These are phyloP conservation scores for Karalla daura DNA, from an alignment of 2,797 vertebrate genomes.

Conservation along the genomic window DNA sequence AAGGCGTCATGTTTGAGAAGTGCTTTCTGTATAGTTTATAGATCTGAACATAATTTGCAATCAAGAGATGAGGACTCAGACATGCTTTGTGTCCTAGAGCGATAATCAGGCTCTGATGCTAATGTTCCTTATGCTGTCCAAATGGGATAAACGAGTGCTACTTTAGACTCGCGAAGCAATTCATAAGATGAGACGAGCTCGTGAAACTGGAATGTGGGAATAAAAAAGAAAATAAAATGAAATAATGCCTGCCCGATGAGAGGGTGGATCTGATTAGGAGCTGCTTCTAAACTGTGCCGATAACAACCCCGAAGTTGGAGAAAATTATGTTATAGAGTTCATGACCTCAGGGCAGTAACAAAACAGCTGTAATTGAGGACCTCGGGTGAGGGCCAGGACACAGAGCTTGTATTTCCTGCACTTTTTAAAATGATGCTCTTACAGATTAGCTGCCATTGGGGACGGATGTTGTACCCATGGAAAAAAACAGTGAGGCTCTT, in stretches of 20 bases:
- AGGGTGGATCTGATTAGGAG: neutral
- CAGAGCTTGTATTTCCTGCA: neutral
- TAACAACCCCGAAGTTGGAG: neutral
- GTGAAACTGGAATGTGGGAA: neutral
- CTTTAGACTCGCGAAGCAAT: neutral
- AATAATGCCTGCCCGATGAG: neutral
- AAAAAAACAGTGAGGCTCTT: neutral
- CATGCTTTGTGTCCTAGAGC: neutral
- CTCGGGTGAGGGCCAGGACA: neutral
- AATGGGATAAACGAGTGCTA: neutral
- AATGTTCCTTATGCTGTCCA: neutral
- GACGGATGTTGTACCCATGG: neutral
- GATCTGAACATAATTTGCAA: neutral
- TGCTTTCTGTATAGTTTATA: neutral
- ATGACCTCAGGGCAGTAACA: neutral
- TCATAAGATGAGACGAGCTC: neutral
- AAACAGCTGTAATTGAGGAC: neutral
- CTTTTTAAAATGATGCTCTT: neutral
- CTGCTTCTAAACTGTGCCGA: neutral
- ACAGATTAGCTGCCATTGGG: no score
- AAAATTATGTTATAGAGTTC: neutral
- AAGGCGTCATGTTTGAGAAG: neutral
- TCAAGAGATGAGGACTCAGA: constrained; percentile 1
- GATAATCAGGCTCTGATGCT: neutral
- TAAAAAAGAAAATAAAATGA: neutral